Evolutionary conservation across 92 coral and sea anemone genomes (phyloP), one percentile per base, ranked within the genome.

Genomic region (Chrysogorgia sp.): DNA sequence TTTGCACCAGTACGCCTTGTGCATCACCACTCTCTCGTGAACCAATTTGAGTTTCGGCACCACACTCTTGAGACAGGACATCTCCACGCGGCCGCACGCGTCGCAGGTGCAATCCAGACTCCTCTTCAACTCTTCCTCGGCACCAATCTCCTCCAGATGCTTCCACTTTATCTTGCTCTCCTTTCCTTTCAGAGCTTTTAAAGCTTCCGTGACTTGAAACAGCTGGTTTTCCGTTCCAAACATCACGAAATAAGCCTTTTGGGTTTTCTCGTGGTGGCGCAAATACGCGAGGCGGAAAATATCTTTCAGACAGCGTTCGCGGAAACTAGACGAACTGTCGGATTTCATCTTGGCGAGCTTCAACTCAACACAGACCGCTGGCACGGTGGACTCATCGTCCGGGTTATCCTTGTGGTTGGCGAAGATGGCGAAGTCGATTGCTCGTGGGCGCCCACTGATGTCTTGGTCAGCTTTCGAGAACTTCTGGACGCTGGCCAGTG

Each of bases 1-100:
- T 34, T 69, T 69, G 12, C 76, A 69, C 76, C 76, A 69, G 20
- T 69, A 69, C 1, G 76, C 76, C 14, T 69, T 69, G 14, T 69
- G 76, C 76, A 69, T 69, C 31, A 69, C 76, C 22, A 69, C 76
- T 23, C 76, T 69, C 40, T 69, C 76, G 28, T 69, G 76, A 47
- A 69, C 60, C 10, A 69, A 37, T 34, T 69, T 69, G 14, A 69
- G 33, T 69, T 69, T 69, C 23, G 76, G 76, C 2, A 69, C 76
- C 40, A 69, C 76, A 40, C 76, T 69, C 48, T 30, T 69, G 21
- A 69, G 21, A 29, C 76, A 69, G 28, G 76, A 69, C 76, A 69
- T 69, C 47, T 69, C 76, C 59, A 69, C 21, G 24, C 76, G 76
- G 7, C 60, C 76, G 22, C 76, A 69, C 33, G 76, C 26, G 24